Conservation (phyloP, 2,797 vertebrate genomes). For the Gallinago nigripennis region DNA sequence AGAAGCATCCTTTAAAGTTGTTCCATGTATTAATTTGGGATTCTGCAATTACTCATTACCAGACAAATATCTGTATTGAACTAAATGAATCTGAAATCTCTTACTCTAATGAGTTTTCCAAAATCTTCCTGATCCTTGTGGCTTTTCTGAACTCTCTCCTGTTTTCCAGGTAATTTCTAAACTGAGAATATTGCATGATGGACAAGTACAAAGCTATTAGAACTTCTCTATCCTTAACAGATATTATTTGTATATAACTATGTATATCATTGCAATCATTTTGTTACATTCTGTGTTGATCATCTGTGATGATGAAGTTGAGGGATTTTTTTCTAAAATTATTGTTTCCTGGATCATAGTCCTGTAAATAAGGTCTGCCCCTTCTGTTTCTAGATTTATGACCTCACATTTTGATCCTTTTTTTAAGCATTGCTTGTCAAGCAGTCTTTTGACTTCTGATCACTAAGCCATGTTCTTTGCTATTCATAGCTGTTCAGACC, state of each 20-base stretch:
- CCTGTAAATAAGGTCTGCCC: background rate
- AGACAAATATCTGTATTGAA: background rate
- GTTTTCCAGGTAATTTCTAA: background rate
- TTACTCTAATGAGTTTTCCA: background rate
- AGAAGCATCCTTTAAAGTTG: background rate
- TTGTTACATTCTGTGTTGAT: background rate
- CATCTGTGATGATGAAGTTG: fast-evolving
- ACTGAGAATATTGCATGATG: background rate
- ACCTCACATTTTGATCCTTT: background rate
- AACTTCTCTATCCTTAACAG: background rate
- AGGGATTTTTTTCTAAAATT: background rate
- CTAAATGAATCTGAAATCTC: background rate
- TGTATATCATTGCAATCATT: background rate
- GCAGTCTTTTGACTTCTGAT: background rate
- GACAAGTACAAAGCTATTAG: background rate
- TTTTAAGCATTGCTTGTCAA: background rate
- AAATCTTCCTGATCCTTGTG: background rate
- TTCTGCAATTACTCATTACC: background rate
- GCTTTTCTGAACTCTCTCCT: background rate
- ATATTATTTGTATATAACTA: background rate
- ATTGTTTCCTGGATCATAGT: background rate
- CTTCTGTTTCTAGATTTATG: background rate
- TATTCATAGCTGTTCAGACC: background rate
- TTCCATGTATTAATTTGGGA: background rate
- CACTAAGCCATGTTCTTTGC: background rate